Conservation (phyloP, 2,888 invertebrate species). For the Brassicogethes aeneus region DNA sequence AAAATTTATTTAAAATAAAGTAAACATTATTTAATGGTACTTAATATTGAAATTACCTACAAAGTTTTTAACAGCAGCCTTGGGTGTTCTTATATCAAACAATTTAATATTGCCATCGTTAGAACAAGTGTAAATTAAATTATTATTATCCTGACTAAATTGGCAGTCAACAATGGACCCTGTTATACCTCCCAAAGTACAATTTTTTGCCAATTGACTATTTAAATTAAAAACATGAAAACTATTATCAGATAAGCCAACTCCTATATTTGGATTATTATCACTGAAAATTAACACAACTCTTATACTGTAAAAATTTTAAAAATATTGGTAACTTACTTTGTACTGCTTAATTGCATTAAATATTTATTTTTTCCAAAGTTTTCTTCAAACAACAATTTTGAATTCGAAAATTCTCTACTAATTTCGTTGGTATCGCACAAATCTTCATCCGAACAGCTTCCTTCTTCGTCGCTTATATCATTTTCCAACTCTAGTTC, state of each 20-base stretch:
- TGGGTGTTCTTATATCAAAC: constrained; percentile 54
- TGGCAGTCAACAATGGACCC: constrained; percentile 48
- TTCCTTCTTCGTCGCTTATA: constrained; percentile 3
- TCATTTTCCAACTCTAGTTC: constrained; percentile 7
- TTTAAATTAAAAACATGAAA: constrained; percentile 2
- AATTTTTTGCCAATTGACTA: constrained; percentile 1
- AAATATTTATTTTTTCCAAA: constrained; percentile 12
- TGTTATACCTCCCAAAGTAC: constrained; percentile 21
- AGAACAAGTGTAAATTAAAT: constrained; percentile 51
- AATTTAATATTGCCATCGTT: constrained; percentile 49
- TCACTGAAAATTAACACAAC: constrained; percentile 1
- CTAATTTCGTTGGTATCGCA: constrained; percentile 10
- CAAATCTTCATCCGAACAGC: constrained; percentile 6
- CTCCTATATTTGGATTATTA: constrained; percentile 2
- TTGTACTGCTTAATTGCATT: constrained; percentile 10
- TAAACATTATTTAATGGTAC: neutral
- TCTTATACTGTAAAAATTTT: constrained; percentile 1
- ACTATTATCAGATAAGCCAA: constrained; percentile 2
- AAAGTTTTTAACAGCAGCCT: constrained; percentile 21
- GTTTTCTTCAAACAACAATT: constrained; percentile 2
- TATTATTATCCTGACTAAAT: constrained; percentile 48
- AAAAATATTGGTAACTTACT: constrained; percentile 6
- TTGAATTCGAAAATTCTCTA: neutral
- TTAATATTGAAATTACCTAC: constrained; percentile 10
- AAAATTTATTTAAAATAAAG: constrained; percentile 9